phyloP scores from a whole-genome alignment of 2,888 invertebrate genomes.

The Drosophila fungiperda region DNA sequence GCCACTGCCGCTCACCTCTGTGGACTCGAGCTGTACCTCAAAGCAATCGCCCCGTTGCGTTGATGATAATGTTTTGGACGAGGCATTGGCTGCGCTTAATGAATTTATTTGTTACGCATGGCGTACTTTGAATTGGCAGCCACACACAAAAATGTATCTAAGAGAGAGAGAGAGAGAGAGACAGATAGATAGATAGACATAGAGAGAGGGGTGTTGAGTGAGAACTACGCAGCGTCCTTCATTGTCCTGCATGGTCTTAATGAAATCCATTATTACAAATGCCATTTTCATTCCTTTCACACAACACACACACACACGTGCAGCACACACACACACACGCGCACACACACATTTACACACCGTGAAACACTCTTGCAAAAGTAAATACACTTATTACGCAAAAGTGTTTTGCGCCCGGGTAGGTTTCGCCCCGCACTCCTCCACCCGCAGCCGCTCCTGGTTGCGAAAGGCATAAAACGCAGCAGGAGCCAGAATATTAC shows the following conservation, averaged over 20 bases:
- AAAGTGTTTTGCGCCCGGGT: slow-evolving; percentile 71
- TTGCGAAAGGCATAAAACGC: slow-evolving; percentile 65
- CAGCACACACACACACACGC: slow-evolving; percentile 16
- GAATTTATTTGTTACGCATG: slow-evolving; percentile 82
- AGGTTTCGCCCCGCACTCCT: slow-evolving; percentile 9
- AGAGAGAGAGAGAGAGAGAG: background rate
- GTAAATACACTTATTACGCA: slow-evolving; percentile 82
- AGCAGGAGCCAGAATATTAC: slow-evolving; percentile 74
- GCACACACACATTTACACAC: slow-evolving; percentile 31
- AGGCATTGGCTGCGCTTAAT: slow-evolving; percentile 80
- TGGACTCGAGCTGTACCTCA: background rate
- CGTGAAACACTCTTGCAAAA: slow-evolving; percentile 44
- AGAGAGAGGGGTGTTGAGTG: background rate
- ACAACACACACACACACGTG: slow-evolving; percentile 30
- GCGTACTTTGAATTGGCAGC: slow-evolving; percentile 79
- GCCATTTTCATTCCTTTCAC: slow-evolving; percentile 72
- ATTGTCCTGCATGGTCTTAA: slow-evolving; percentile 77
- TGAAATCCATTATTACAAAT: slow-evolving; percentile 81
- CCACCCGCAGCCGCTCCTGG: slow-evolving; percentile 2
- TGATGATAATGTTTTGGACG: slow-evolving; percentile 76
- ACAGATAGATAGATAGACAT: background rate
- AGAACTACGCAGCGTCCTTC: slow-evolving; percentile 43
- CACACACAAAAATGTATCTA: slow-evolving; percentile 52
- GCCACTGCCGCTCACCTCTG: slow-evolving; percentile 10
- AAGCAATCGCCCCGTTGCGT: slow-evolving; percentile 33